Base-by-base conservation (phyloP, 1,140 invertebrate species). In the Leguminivora glycinivorella region DNA sequence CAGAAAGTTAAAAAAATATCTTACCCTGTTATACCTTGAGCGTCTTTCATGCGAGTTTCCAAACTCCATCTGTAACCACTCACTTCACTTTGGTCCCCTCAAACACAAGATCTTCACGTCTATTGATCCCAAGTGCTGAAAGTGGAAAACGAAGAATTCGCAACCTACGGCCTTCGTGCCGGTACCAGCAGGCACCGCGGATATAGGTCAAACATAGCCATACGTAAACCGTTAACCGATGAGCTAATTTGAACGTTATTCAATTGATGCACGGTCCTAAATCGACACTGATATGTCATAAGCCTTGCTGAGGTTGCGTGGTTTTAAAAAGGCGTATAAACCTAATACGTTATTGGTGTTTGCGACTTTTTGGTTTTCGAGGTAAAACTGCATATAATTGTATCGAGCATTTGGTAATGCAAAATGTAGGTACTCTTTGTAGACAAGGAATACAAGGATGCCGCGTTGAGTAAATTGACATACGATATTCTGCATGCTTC, bases 1-100 rank as follows among this genome's bases (percentile, higher is more conserved):
- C 4, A 34, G 1, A 34, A 34, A 34, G n/a, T n/a, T n/a, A 34
- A 7, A 34, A 2, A 38, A 14, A 12, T 38, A 38, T 22, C 47
- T 0, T 84, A 89, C 87, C 83, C 87, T 79, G 52, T 91, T 89
- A 72, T 91, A 89, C 77, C 87, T 80, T 4, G 85, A 88, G 7
- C 87, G 73, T 68, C 86, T 76, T 70, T 90, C 85, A 22, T 87
- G 70, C 10, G 81, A 80, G 66, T 76, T 90, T 1, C 86, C 88
- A 69, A 88, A 88, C 24, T 88, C 85, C 85, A 89, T 87, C 10
- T 26, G 38, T 19, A 68, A 63, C 31, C 68, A 70, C 31, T 31
- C 12, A 68, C 12, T 3, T 25, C 56, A 47, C 72, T 56, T 69
- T 26, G 10, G 19, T 38, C 10, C 12, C 31, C 40, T 43, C n/a